Evolutionary conservation across 2,113 vertebrate genomes (phyloP), one percentile per base, ranked within the genome.

Genomic region (Ariopsis seemanni): DNA sequence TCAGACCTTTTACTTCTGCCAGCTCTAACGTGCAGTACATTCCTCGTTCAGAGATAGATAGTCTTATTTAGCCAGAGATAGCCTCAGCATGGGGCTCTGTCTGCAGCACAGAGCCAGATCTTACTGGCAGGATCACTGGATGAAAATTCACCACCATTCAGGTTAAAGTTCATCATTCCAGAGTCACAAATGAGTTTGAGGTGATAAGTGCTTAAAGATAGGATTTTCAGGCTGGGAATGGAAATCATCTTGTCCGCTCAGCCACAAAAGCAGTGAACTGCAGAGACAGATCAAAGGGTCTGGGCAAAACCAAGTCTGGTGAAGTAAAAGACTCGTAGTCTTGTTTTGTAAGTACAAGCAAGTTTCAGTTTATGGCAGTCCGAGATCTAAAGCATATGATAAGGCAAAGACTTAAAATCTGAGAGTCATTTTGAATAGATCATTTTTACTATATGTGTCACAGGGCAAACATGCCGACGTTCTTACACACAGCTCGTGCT

Each of bases 201-300:
- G n/a, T 85, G 50, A 58, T 55, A 71, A 18, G 63, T 85, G 88
- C 89, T 88, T 83, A 86, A 65, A 80, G 83, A 89, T 87, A 89
- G 86, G 87, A 48, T 84, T 92, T 91, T 79, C 42, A 69, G 72
- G 34, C 57, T 85, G 79, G 57, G 69, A 86, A n/a, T 86, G 77
- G 83, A 82, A 63, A 30, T 77, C 67, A 58, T 65, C 58, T 75
- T 60, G 60, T 62, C 63, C 85, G 57, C 30, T 74, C 74, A 85
- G 50, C 18, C 48, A 65, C 75, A 85, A 77, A 79, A 86, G 58
- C 65, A 25, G 53, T 58, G 30, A 79, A 58, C 30, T 86, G 42
- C 60, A 79, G 20, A 50, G 34, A 30, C 12, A 17, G 69, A 78
- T 78, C 72, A 65, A 78, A 86, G 60, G 14, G 42, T 27, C 71